Conservation (phyloP, 2,888 invertebrate species). For the Axea sp. region DNA sequence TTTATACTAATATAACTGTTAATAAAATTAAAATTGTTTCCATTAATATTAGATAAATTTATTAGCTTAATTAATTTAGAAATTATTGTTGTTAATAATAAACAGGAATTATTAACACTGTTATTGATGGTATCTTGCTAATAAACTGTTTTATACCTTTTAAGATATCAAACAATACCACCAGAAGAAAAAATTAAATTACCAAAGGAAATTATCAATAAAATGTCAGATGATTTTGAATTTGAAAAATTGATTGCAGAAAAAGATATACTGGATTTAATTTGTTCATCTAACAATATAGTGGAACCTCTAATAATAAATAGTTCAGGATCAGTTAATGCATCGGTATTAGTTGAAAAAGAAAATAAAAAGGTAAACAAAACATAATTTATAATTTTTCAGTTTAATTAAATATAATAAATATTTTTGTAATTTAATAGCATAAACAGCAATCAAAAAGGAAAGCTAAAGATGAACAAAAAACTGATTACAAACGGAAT, state of each 20-base stretch:
- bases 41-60: not conserved
- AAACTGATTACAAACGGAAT: too few species aligned
- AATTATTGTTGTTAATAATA: too few species aligned
- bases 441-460: too few species aligned
- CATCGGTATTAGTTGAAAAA: not conserved
- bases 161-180: slow-evolving; percentile 17
- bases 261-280: too few species aligned
- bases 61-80: not conserved
- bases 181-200: slow-evolving; percentile 1
- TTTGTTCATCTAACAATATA: too few species aligned
- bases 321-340: slow-evolving; percentile 12
- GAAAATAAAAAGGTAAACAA: slow-evolving; percentile 3
- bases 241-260: slow-evolving; percentile 87
- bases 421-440: too few species aligned
- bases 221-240: slow-evolving; percentile 90
- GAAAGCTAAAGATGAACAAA: too few species aligned
- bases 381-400: too few species aligned
- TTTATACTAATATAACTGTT: not conserved
- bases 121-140: too few species aligned
- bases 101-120: too few species aligned
- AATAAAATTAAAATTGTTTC: not conserved
- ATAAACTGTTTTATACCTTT: too few species aligned
- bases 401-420: too few species aligned
- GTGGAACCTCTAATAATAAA: not conserved
- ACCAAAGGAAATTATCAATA: slow-evolving; percentile 84